Evolutionary conservation across 1,140 invertebrate genomes (phyloP), one percentile per base, ranked within the genome.

Genomic region (Brachionus koreanus): DNA sequence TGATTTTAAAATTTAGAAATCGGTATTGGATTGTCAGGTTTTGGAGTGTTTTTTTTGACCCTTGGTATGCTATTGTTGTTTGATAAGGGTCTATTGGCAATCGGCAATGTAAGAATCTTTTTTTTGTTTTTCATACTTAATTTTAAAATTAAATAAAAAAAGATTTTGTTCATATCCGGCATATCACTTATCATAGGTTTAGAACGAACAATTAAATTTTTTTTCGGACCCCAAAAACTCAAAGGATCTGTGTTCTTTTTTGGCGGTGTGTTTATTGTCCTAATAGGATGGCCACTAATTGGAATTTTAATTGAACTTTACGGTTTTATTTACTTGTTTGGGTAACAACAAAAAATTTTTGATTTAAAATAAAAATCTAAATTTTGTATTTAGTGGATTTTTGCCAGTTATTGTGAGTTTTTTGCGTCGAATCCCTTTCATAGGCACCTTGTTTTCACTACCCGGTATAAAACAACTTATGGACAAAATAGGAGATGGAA

Each of bases 181-280:
- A 90, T 99, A 57, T 94, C 93, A 52, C 96, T 96, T 90, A 95
- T 99, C 1, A 98, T 99, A 86, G 97, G 97, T 1, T 90, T 98
- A 43, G 93, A 96, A 89, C 90, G 96, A 87, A 98, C 97, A 33
- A 93, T 98, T 85, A 92, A 93, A 86, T 99, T 99, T 87, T 99
- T 99, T 89, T 99, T 99, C 88, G 97, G 99, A 91, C 90, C 92
- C 82, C 96, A 99, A 87, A 99, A 99, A 92, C 87, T 95, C 5
- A 96, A 94, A 91, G 97, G 93, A 0, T 94, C 95, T 7, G 88
- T 91, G 7, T 92, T 94, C 12, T 99, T 99, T 89, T 94, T 99
- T 87, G 94, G 95, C 19, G 98, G 98, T 6, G 95, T 99, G 84
- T 88, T 93, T 5, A 91, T 98, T 74, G 96, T 99, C 25, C 89